Evolutionary conservation across 2,888 invertebrate species (phyloP), one percentile per base, ranked within the genome.

Genomic region (Cynaeus angustus): DNA sequence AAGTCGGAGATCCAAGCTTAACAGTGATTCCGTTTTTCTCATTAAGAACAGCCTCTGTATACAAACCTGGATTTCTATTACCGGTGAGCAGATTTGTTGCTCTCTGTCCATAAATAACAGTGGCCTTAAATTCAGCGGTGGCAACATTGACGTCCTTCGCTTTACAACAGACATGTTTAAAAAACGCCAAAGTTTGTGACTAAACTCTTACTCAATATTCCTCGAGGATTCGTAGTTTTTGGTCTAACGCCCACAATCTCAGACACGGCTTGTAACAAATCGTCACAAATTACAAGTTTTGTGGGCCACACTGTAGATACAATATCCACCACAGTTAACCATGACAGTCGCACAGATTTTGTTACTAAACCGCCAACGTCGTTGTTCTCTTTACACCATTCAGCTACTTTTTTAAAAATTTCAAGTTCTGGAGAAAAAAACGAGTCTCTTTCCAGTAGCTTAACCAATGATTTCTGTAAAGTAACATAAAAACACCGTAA

Each of bases 381-480:
- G 45, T 16, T 45, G 10, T 45, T 45, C 8, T 12, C 8, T 45
- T 12, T 1, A 12, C 10, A 14, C 45, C 45, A 45, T 12, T 45
- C 8, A 4, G 16, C 4, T 10, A 45, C 45, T n/a, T 8, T 45
- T 45, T 45, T 33, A 52, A 52, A 52, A 5, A 52, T 52, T 5
- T 52, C 52, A n/a, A 28, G 26, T 52, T 52, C 52, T 12, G 52
- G 52, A 52, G 13, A 10, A 28, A 52, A 28, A 28, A 52, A 52
- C 33, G 52, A 7, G 16, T 52, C 52, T 52, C 52, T 26, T 12
- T 52, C 13, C 52, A 52, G 8, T 3, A 52, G 30, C 12, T 52
- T 52, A 52, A 52, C 8, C 30, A 52, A 12, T 8, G 52, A 52
- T 14, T 14, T 13, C 52, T 52, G 10, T 30, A 52, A 52, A 52